phyloP scores from a whole-genome alignment of 2,797 vertebrate genomes.

The Typhlichthys eigenmanni region DNA sequence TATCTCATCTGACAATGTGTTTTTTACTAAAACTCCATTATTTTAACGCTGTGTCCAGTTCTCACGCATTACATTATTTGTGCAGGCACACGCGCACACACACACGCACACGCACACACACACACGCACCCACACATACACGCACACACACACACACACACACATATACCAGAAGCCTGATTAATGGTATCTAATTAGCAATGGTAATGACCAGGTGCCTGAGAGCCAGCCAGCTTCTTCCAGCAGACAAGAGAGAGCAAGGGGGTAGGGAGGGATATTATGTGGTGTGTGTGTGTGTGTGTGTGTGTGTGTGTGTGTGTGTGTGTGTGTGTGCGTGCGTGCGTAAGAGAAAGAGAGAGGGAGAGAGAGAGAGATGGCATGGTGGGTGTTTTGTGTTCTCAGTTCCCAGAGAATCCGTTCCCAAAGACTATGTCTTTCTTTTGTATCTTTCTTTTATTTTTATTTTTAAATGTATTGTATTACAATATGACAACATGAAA shows the following conservation, averaged over 20 bases:
- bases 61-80: slow-evolving; percentile 38
- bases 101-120: slow-evolving; percentile 33
- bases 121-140: slow-evolving; percentile 35
- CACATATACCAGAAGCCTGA: slow-evolving; percentile 80
- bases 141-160: slow-evolving; percentile 33
- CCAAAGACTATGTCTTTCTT: slow-evolving; percentile 73
- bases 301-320: slow-evolving; percentile 23
- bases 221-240: slow-evolving; percentile 94
- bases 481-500: too few relatives aligned
- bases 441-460: background rate
- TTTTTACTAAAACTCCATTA: slow-evolving; percentile 3
- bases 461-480: too few relatives aligned
- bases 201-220: slow-evolving; percentile 99
- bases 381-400: slow-evolving; percentile 76
- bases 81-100: slow-evolving; percentile 30
- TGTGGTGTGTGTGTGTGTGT: slow-evolving; percentile 8
- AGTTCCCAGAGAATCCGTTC: slow-evolving; percentile 91
- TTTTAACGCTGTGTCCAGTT: slow-evolving; percentile 50
- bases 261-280: slow-evolving; percentile 44
- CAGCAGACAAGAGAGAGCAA: slow-evolving; percentile 73
- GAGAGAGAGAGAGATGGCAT: slow-evolving; percentile 5
- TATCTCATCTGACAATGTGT: background rate
- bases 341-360: slow-evolving; percentile 18
- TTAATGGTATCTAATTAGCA: slow-evolving; percentile 99
- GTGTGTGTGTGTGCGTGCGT: slow-evolving; percentile 7